Conservation (phyloP, 1,140 invertebrate species). For the Hypothenemus hampei region DNA sequence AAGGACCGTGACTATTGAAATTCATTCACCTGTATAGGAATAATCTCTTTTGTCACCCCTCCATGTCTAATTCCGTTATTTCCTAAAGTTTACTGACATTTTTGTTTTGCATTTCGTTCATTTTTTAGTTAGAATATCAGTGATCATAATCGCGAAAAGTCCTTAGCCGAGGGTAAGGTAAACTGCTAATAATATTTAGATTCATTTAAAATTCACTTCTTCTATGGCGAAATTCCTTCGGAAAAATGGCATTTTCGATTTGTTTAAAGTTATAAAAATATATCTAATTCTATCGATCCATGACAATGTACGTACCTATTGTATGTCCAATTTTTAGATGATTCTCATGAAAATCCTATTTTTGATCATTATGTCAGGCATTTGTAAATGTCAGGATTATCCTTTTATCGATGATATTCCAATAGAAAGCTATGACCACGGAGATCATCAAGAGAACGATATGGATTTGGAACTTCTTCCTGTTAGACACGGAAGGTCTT, state of each 20-base stretch:
- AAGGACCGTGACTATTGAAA: constrained; percentile 13
- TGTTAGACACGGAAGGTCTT: constrained; percentile 3
- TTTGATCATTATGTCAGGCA: no score
- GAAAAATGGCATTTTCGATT: no score
- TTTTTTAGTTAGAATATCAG: constrained; percentile 2
- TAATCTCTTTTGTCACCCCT: constrained; percentile 25
- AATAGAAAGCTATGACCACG: constrained; percentile 24
- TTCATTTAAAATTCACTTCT: no score
- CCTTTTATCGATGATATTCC: constrained; percentile 26
- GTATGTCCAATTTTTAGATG: neutral
- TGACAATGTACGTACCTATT: no score
- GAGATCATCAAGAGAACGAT: constrained; percentile 23
- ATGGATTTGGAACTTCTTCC: constrained; percentile 27
- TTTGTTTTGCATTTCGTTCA: constrained; percentile 6
- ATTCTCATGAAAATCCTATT: no score
- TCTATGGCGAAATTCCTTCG: no score
- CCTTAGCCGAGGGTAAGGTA: no score
- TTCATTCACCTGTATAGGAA: constrained; percentile 22
- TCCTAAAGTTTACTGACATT: constrained; percentile 28
- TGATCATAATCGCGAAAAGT: no score
- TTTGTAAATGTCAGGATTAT: constrained; percentile 11
- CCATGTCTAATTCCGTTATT: constrained; percentile 27
- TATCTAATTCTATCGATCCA: no score
- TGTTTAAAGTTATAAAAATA: no score
- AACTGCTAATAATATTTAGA: no score